Base-by-base conservation (phyloP, 2,797 vertebrate species). In the Hylomyscus alleni region DNA sequence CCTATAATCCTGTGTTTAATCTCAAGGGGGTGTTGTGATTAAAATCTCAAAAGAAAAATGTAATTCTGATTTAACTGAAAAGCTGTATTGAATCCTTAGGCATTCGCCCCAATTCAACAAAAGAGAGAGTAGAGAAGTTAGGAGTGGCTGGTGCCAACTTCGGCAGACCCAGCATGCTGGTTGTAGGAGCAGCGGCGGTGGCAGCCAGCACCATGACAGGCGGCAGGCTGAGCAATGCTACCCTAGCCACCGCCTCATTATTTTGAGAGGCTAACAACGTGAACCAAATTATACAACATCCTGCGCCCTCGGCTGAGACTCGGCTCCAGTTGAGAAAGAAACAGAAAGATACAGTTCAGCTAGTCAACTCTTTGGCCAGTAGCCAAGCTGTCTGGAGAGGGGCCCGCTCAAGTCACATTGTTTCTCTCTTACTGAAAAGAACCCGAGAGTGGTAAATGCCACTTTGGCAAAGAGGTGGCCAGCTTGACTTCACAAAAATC, bases 341-440 rank as follows among this genome's bases (percentile, higher is more conserved):
- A 98, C 98, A 97, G 97, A 98, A 98, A 97, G 96, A 98, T 93
- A 97, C 96, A 97, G 97, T 97, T 97, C 91, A 97, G 97, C 96
- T 95, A 98, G 96, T 97, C 96, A 97, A 97, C 97, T 97, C 96
- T 94, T 95, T 98, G 98, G 98, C 98, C 95, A 97, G 96, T 93
- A 93, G 98, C 98, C 98, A 98, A 98, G 98, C 98, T 97, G 98
- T 97, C 98, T 98, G 98, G 98, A 98, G 97, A 94, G 96, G 97
- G 87, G 97, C 98, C 98, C 98, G 96, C 94, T 94, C 24, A 98
- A 98, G 98, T 97, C 92, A 72, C 97, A 97, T 98, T 98, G 98
- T 98, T 98, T 98, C 98, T 97, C 97, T 98, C 83, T 12, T 5
- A 11, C 96, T 98, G 98, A 98, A 98, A 98, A 98, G 98, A 97